Base-by-base conservation (phyloP, 2,113 vertebrate genomes). In the Eulacestoma nigropectus region DNA sequence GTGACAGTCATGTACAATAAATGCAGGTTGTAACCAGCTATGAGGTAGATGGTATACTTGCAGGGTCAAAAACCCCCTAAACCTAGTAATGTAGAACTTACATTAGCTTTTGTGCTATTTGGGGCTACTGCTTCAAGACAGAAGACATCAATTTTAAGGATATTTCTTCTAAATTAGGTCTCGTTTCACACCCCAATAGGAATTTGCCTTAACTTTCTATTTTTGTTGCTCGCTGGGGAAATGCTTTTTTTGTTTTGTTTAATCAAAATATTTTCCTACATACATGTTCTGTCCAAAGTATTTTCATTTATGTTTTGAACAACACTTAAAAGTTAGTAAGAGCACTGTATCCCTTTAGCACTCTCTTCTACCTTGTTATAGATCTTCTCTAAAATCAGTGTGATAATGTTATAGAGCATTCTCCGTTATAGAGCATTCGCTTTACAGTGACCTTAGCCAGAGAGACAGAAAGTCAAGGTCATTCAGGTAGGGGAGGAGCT, bases 21-120 rank as follows among this genome's bases (percentile, higher is more conserved):
- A 70, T 33, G 9, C 21, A 76, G 21, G 21, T 44, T 72, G 39
- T 57, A 78, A 84, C 27, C 7, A 68, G 7, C 47, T 68, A 3
- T 37, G 32, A 87, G n/a, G 44, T 35, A 73, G 63, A 33, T 50
- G 12, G 16, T 29, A 44, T n/a, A 47, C 16, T 84, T 81, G 11
- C 21, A 92, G 65, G 27, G 20, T 49, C 15, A 50, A 89, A 78
- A 7, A 3, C 0, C 0, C 4, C 20, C 30, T 53, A 39, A 72
- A 84, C n/a, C 13, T 57, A 37, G 17, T 46, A 42, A 73, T 3
- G 15, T 5, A 33, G 22, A 21, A 59, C 39, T 69, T 67, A 55
- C 8, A 21, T n/a, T 35, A 64, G 5, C 7, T 42, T 82, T 81
- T 70, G 11, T 78, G 53, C 8, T 75, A 5, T 63, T 77, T 82